These are phyloP conservation scores for Drosophila suboccidentalis DNA, from an alignment of 2,888 invertebrate species.

Conservation along the genomic window DNA sequence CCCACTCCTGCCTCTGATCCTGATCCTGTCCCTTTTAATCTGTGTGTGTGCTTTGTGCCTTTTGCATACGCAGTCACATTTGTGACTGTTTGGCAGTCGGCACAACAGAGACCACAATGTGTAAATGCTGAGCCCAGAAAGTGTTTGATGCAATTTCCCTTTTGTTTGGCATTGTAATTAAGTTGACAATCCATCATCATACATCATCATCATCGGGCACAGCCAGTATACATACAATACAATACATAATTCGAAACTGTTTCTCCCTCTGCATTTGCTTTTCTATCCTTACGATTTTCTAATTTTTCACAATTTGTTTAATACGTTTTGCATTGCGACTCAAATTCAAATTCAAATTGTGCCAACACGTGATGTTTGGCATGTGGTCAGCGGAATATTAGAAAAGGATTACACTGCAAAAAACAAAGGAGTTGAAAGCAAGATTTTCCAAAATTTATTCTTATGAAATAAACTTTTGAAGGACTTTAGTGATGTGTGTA, in stretches of 20 bases:
- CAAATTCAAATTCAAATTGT: constrained; percentile 7
- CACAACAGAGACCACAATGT: constrained; percentile 42
- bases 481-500: neutral
- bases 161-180: constrained; percentile 83
- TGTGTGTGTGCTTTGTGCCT: constrained; percentile 42
- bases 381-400: neutral
- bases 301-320: constrained; percentile 45
- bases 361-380: constrained; percentile 2
- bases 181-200: constrained; percentile 84
- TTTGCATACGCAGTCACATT: constrained; percentile 53
- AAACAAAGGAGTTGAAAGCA: neutral
- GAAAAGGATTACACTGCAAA: neutral
- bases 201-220: constrained; percentile 72
- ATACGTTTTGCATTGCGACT: constrained; percentile 13
- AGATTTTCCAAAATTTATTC: neutral
- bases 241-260: constrained; percentile 8
- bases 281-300: constrained; percentile 32
- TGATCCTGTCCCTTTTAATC: constrained; percentile 49
- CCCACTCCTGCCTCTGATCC: constrained; percentile 2
- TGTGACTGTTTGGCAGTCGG: constrained; percentile 32
- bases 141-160: constrained; percentile 65
- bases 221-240: constrained; percentile 7
- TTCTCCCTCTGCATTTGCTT: constrained; percentile 29
- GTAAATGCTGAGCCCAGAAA: constrained; percentile 42
- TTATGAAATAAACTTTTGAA: neutral